Evolutionary conservation across 2,113 vertebrate species (phyloP).

Genomic region (Montifringilla adamsi): DNA sequence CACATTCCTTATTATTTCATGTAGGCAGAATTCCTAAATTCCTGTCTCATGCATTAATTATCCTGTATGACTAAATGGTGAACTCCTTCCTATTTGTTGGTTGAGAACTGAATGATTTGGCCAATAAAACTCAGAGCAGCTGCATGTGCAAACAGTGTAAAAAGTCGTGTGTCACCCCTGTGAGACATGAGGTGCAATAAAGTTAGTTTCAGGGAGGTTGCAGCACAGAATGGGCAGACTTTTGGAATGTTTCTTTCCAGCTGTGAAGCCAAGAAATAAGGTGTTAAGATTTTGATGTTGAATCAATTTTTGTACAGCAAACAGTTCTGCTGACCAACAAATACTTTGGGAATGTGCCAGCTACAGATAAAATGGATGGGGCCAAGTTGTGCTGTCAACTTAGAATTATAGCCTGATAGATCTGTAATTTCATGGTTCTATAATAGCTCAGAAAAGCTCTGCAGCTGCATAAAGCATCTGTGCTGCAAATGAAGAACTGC

Average conservation of each 20-base stretch:
- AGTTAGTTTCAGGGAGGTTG: neutral
- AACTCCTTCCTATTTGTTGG: neutral
- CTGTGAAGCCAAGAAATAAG: neutral
- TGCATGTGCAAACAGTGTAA: neutral
- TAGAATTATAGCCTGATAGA: neutral
- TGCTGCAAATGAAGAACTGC: neutral
- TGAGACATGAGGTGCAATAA: neutral
- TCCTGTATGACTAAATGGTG: neutral
- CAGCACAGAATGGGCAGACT: neutral
- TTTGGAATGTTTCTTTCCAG: neutral
- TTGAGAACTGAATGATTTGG: neutral
- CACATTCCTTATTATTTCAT: neutral
- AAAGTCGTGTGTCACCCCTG: too few species aligned
- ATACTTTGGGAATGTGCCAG: neutral
- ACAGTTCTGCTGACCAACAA: conserved; percentile 1
- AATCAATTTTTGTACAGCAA: neutral
- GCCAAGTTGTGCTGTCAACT: neutral
- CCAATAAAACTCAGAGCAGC: neutral
- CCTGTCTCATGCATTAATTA: neutral
- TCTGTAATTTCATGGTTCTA: neutral
- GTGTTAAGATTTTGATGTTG: neutral
- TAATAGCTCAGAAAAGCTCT: neutral
- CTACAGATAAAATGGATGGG: neutral
- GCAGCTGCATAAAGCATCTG: neutral
- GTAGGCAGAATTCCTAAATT: neutral